Percentiles rank a stretch among this genome's conserved stretches.
Evolutionary conservation across 2,797 vertebrate genomes (phyloP).

Genomic region (Buphagus erythrorhynchus): DNA sequence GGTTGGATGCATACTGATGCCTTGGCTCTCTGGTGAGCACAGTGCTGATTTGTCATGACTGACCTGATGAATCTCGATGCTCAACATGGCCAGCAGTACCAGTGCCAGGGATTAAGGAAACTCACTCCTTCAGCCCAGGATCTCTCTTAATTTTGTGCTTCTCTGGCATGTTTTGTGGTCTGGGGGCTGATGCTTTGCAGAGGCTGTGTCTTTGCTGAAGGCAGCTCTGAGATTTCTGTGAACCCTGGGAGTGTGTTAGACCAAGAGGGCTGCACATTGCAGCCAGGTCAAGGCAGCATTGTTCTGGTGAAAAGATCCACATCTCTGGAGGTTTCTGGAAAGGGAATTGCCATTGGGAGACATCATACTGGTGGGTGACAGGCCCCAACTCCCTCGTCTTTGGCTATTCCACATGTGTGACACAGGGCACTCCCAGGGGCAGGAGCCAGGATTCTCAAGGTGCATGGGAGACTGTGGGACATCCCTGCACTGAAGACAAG

Average conservation of each 20-base stretch:
- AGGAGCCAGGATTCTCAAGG: fast-evolving
- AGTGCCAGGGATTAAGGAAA: not conserved
- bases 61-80: fast-evolving
- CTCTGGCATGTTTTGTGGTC: not conserved
- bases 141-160: not conserved
- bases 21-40: not conserved
- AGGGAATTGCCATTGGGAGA: not conserved
- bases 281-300: not conserved
- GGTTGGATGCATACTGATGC: not conserved
- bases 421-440: no score
- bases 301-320: not conserved
- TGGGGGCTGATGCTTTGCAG: not conserved
- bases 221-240: not conserved
- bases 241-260: not conserved
- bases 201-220: not conserved
- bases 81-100: fast-evolving
- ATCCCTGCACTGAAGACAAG: not conserved
- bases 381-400: not conserved
- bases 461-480: not conserved
- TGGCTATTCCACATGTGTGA: not conserved
- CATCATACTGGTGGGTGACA: no score
- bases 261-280: not conserved
- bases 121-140: no score
- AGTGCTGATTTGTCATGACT: fast-evolving
- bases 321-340: not conserved